Evolutionary conservation across 2,797 vertebrate species (phyloP).

Genomic region (Simalia tracyae): DNA sequence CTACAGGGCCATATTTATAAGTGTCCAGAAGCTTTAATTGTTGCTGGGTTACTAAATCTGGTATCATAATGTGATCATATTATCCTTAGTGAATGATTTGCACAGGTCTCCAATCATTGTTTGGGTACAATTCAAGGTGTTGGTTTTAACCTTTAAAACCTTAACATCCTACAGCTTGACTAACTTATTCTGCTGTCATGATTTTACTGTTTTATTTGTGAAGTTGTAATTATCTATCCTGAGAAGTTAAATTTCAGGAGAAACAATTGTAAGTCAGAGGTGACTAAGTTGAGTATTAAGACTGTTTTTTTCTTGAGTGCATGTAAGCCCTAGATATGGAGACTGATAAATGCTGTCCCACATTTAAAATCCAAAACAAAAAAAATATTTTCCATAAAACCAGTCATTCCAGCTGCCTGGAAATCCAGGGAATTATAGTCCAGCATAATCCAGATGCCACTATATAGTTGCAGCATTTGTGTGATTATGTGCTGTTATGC

Average conservation of each 20-base stretch:
- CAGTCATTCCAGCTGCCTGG: background rate
- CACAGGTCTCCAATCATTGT: background rate
- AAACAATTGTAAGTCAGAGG: background rate
- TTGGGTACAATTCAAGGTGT: background rate
- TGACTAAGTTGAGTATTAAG: background rate
- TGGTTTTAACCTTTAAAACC: background rate
- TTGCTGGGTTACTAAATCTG: background rate
- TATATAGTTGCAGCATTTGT: background rate
- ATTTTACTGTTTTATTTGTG: background rate
- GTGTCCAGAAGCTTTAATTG: background rate
- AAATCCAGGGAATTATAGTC: background rate
- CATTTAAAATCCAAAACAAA: background rate
- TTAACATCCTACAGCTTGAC: background rate
- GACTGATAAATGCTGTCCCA: background rate
- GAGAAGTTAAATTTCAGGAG: background rate
- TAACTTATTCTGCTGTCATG: background rate
- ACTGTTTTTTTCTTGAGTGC: background rate
- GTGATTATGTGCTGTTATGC: background rate
- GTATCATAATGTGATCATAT: background rate
- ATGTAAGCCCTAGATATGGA: background rate
- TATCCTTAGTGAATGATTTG: background rate
- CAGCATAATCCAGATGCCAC: background rate
- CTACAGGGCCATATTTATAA: background rate
- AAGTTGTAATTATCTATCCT: no score
- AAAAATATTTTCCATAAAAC: background rate